Conservation (phyloP, 2,113 vertebrate species). For the Oryzias javanicus region DNA sequence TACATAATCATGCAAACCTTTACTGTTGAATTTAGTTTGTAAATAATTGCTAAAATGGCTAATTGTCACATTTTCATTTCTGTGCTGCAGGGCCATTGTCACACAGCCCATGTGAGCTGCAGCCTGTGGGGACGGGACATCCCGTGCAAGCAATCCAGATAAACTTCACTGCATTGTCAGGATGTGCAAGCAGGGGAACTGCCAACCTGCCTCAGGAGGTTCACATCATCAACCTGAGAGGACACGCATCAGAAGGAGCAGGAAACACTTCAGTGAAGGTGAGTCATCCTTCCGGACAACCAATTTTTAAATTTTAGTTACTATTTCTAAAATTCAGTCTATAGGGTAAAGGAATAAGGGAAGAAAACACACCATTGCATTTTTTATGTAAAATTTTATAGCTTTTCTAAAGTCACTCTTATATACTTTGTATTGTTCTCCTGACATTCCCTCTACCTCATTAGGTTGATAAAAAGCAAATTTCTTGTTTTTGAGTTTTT, state of each 20-base stretch:
- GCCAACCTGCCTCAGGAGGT: slow-evolving; percentile 84
- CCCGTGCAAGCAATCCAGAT: slow-evolving; percentile 88
- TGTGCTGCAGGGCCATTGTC: slow-evolving; percentile 78
- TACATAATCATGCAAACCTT: no score
- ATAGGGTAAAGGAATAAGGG: not conserved
- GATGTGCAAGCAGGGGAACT: slow-evolving; percentile 91
- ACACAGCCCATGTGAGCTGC: slow-evolving; percentile 80
- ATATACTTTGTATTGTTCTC: no score
- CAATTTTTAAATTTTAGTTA: no score
- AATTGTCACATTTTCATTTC: no score
- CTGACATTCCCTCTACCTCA: no score
- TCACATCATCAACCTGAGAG: slow-evolving; percentile 89
- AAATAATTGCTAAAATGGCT: no score
- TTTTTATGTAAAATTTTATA: no score
- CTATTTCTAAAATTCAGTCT: not conserved
- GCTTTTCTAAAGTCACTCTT: not conserved
- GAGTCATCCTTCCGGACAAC: slow-evolving; percentile 37
- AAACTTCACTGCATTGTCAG: slow-evolving; percentile 87
- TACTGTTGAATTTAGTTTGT: no score
- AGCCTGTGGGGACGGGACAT: slow-evolving; percentile 83
- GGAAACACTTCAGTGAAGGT: slow-evolving; percentile 79
- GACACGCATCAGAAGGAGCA: slow-evolving; percentile 59
- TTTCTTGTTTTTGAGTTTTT: not conserved
- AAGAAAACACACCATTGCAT: not conserved
- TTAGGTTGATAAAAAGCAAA: no score